Base-by-base conservation (phyloP, 2,113 vertebrate genomes). In the Trogon surrucura region DNA sequence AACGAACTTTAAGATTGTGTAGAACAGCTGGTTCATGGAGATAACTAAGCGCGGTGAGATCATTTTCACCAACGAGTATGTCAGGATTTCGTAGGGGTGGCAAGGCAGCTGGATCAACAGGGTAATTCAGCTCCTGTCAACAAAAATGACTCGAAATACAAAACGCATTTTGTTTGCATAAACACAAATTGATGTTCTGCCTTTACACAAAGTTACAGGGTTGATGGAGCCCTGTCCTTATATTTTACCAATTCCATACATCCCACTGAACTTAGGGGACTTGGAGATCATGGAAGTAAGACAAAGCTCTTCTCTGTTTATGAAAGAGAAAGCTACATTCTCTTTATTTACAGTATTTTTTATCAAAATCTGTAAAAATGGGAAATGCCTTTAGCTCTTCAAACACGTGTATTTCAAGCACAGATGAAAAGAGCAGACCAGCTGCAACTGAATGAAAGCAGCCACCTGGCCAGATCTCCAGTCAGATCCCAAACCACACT, bases 1-100 rank as follows among this genome's bases (percentile, higher is more conserved):
- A 99, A 91, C 99, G 99, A 90, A 99, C 97, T 96, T 97, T 98
- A 85, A 99, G 99, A 26, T 99, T 99, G 93, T 99, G 99, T 5
- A 99, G 98, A 54, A 99, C 99, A 0, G 99, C 99, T 0, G 99
- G 99, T 54, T 99, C 99, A 0, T 99, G 99, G 70, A 99, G 98
- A 79, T 99, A 99, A 96, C 99, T 99, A 94, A 99, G 99, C 8
- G 99, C 99, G 0, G 99, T 99, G 97, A 99, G 99, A 95, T 99
- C 99, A 34, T 99, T 99, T 98, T 99, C 99, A 32, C 99, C 99
- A 85, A 99, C 99, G 16, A 99, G 98, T 86, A 99, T 99, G 96
- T 99, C 99, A 5, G 99, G 99, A 89, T 99, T 99, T 82, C 99
- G 97, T 1, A 99, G 98, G 2, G 98, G 99, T 26, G 99, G 99